These are phyloP conservation scores for Apus apus DNA, from an alignment of 2,113 vertebrate genomes.

Conservation along the genomic window DNA sequence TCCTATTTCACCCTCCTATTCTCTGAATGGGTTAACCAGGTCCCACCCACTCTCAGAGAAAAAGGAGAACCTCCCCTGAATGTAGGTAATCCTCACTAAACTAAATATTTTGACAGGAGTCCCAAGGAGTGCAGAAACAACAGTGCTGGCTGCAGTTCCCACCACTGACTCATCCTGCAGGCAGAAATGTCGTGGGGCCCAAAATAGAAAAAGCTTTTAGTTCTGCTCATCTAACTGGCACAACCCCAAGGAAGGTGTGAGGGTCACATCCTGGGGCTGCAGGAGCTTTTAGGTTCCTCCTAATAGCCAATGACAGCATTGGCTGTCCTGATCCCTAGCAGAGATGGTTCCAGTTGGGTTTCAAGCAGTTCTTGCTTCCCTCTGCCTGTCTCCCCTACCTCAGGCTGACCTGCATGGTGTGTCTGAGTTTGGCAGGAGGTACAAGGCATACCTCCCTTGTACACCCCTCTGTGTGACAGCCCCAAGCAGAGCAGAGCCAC, in stretches of 20 bases:
- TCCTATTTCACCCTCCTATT: neutral
- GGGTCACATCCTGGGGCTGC: neutral
- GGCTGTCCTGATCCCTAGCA: neutral
- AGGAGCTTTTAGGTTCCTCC: neutral
- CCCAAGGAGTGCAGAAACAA: constrained; percentile 16
- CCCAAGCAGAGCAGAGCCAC: neutral
- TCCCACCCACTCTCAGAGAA: neutral
- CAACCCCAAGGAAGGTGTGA: neutral
- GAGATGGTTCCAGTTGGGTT: neutral
- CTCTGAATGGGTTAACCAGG: neutral
- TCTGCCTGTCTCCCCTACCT: neutral
- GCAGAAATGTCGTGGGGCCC: neutral
- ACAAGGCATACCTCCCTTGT: rapidly evolving
- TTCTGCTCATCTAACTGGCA: neutral
- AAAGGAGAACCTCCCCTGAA: neutral
- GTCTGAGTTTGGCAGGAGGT: neutral
- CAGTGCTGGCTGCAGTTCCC: neutral
- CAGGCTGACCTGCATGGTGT: neutral
- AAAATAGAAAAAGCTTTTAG: neutral
- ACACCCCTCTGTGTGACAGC: rapidly evolving
- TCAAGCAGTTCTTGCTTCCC: neutral
- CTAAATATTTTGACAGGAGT: constrained; percentile 60
- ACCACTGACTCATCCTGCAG: constrained; percentile 29
- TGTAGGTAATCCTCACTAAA: neutral
- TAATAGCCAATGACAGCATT: neutral